Evolutionary conservation across 2,113 vertebrate genomes (phyloP).

Genomic region (Orycteropus afer): DNA sequence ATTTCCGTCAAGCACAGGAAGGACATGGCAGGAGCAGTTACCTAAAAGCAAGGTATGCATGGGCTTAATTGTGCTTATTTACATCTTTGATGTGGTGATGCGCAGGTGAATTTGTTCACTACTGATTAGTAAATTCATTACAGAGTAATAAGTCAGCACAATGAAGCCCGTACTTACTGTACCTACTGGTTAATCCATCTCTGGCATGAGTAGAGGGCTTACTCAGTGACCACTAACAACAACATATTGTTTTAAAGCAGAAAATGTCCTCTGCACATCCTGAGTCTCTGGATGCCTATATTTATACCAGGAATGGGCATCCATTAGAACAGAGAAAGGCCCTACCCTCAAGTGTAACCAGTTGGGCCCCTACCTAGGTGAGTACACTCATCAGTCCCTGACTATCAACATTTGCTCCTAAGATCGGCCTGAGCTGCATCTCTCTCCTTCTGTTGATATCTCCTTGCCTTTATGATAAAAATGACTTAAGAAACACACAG

Average conservation of each 20-base stretch:
- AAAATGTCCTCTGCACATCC: background rate
- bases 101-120: too few relatives aligned
- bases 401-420: background rate
- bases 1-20: background rate
- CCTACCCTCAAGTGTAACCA: background rate
- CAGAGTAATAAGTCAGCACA: too few relatives aligned
- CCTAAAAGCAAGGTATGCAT: too few relatives aligned
- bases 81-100: too few relatives aligned
- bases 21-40: too few relatives aligned
- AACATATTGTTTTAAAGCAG: background rate
- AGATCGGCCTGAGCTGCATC: background rate
- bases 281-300: background rate
- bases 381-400: background rate
- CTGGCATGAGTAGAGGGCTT: too few relatives aligned
- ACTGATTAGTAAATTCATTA: too few relatives aligned
- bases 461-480: background rate
- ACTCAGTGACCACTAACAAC: background rate
- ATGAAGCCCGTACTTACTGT: too few relatives aligned
- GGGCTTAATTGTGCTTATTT: too few relatives aligned
- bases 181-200: too few relatives aligned
- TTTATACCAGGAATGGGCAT: accelerated
- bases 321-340: background rate
- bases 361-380: accelerated
- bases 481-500: background rate
- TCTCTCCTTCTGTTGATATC: background rate